Evolutionary conservation across 2,888 invertebrate genomes (phyloP).

Genomic region (Tholera decimalis): DNA sequence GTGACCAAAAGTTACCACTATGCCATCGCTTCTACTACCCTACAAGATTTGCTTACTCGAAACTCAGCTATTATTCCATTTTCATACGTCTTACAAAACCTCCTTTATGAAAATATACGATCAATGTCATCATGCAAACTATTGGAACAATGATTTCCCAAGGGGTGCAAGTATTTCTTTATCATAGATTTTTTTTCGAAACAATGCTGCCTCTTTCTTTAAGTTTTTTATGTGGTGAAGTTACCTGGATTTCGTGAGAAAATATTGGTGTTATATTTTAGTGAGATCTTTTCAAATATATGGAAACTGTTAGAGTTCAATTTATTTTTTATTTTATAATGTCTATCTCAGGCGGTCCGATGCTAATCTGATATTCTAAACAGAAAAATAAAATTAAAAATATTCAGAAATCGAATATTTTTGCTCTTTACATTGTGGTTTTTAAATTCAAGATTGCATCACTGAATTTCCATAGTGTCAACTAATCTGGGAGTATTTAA

Average conservation of each 20-base stretch:
- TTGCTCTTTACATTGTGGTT: no score
- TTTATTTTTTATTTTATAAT: no score
- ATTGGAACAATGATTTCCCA: conserved; percentile 79
- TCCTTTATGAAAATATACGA: conserved; percentile 78
- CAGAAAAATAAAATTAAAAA: no score
- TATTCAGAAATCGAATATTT: no score
- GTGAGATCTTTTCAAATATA: no score
- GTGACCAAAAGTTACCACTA: background rate
- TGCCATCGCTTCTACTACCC: conserved; percentile 40
- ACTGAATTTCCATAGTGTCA: no score
- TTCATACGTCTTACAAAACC: conserved; percentile 56
- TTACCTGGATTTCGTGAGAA: background rate
- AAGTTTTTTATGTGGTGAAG: conserved; percentile 28
- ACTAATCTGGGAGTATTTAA: no score
- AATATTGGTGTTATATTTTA: background rate
- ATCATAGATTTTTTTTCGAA: conserved; percentile 52
- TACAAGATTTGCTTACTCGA: conserved; percentile 15
- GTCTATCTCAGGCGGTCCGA: no score
- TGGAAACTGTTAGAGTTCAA: no score
- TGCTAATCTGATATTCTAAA: no score
- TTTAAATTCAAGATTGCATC: no score
- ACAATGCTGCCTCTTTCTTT: conserved; percentile 23
- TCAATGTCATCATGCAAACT: conserved; percentile 76
- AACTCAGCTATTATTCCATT: conserved; percentile 58
- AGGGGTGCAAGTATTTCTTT: conserved; percentile 61